These are phyloP conservation scores for Sebastes dallii DNA, from an alignment of 2,797 vertebrate genomes.

Conservation along the genomic window DNA sequence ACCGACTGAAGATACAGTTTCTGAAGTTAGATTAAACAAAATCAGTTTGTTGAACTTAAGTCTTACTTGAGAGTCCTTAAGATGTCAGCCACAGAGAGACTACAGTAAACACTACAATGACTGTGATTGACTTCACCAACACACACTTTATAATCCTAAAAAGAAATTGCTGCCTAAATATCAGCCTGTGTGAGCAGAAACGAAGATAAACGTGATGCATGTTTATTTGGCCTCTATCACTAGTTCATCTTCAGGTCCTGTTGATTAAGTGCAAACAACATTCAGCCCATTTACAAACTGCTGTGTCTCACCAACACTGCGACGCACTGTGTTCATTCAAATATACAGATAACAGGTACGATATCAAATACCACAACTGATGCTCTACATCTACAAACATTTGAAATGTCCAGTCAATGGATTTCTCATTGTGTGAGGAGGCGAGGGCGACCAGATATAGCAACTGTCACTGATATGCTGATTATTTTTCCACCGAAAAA, in stretches of 20 bases:
- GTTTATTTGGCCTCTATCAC: conserved; percentile 74
- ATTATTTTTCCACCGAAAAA: not conserved
- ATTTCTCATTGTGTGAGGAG: conserved; percentile 13
- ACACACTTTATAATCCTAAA: conserved; percentile 50
- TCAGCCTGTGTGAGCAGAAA: conserved; percentile 48
- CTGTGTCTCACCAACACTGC: conserved; percentile 44
- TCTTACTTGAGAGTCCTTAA: conserved; percentile 35
- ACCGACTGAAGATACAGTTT: conserved; percentile 43
- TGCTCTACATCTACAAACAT: conserved; percentile 60
- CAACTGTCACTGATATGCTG: conserved; percentile 39
- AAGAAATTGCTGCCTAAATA: conserved; percentile 53
- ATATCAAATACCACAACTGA: conserved; percentile 62
- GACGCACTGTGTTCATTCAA: conserved; percentile 48
- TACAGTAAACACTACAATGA: conserved; percentile 70
- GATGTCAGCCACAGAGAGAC: conserved; percentile 61
- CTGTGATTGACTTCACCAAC: conserved; percentile 64
- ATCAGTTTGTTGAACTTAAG: conserved; percentile 5
- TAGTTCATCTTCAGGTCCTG: conserved; percentile 59
- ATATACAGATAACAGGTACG: conserved; percentile 55
- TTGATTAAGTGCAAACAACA: conserved; percentile 62
- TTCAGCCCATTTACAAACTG: conserved; percentile 59
- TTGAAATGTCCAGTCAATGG: conserved; percentile 28
- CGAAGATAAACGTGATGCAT: conserved; percentile 25
- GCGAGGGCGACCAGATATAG: conserved; percentile 6
- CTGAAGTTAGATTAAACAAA: conserved; percentile 20